Percentiles rank a stretch among this genome's conserved stretches.
Conservation (phyloP, 2,888 invertebrate species). For the Dioctria rufipes region DNA sequence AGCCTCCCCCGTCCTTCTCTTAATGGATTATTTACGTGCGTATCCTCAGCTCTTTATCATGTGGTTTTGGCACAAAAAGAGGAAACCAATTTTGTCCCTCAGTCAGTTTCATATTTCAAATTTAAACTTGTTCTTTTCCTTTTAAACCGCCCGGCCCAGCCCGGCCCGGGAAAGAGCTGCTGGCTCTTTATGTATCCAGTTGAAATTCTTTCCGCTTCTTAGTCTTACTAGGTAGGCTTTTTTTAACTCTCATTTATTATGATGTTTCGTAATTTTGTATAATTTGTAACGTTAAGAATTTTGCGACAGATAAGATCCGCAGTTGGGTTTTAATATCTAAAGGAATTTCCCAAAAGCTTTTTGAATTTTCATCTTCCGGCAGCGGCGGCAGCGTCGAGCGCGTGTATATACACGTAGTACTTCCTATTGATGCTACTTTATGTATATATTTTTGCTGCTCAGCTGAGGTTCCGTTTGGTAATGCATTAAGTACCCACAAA, state of each 20-base stretch:
- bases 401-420: too few species aligned
- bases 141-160: not conserved
- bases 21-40: not conserved
- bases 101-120: not conserved
- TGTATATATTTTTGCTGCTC: not conserved
- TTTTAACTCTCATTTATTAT: not conserved
- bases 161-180: too few species aligned
- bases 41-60: not conserved
- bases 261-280: not conserved
- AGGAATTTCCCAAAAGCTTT: not conserved
- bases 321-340: not conserved
- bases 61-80: not conserved
- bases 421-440: too few species aligned
- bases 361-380: not conserved
- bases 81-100: not conserved
- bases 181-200: not conserved
- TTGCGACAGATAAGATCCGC: slow-evolving; percentile 32
- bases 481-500: not conserved
- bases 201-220: not conserved
- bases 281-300: slow-evolving; percentile 3
- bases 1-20: too few species aligned
- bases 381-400: not conserved
- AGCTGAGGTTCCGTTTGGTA: not conserved
- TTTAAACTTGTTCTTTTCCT: not conserved
- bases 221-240: not conserved